phyloP scores from a whole-genome alignment of 2,797 vertebrate genomes.

The Danio tinwini region DNA sequence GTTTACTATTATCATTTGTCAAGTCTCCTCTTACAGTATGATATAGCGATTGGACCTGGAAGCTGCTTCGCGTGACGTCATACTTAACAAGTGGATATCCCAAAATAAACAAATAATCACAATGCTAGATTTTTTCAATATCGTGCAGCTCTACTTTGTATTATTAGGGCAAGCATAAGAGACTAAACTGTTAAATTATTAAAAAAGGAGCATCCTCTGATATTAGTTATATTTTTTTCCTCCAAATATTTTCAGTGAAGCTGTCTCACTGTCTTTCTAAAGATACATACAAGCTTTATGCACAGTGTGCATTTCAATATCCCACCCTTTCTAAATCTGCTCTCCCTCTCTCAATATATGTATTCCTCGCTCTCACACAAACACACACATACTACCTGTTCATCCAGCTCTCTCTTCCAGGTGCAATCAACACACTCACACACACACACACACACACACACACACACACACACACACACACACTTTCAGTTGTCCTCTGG shows the following conservation, averaged over 20 bases:
- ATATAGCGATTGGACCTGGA: too few species aligned
- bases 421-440: constrained; percentile 40
- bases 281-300: not conserved
- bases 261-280: not conserved
- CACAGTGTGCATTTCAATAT: constrained; percentile 30
- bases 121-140: too few species aligned
- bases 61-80: too few species aligned
- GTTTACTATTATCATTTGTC: too few species aligned
- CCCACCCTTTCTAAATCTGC: constrained; percentile 7
- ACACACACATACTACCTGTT: constrained; percentile 46
- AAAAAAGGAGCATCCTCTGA: constrained; percentile 5
- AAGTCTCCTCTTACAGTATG: too few species aligned
- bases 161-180: too few species aligned
- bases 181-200: not conserved
- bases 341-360: constrained; percentile 7
- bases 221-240: not conserved
- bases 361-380: not conserved
- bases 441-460: constrained; percentile 46
- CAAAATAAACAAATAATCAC: too few species aligned
- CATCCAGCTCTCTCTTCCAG: constrained; percentile 43
- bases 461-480: constrained; percentile 38
- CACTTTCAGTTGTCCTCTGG: constrained; percentile 31
- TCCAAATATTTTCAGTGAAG: constrained; percentile 1
- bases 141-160: too few species aligned
- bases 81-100: too few species aligned